Evolutionary conservation across 2,797 vertebrate genomes (phyloP).

Genomic region (Cynodonichthys magdalenae): DNA sequence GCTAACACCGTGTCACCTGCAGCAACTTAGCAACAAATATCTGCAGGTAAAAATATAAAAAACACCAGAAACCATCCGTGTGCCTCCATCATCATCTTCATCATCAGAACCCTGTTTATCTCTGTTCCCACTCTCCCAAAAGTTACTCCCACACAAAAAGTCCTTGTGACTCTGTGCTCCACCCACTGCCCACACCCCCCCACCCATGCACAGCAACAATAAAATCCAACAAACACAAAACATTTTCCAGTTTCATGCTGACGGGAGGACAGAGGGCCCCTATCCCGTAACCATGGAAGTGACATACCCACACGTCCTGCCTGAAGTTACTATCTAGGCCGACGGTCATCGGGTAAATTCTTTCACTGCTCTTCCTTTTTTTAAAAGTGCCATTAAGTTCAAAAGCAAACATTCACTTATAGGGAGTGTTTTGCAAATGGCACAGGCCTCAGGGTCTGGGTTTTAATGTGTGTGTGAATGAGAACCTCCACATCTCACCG

Average conservation of each 20-base stretch:
- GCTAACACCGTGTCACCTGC: background rate
- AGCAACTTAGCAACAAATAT: background rate
- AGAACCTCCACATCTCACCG: slow-evolving; percentile 11
- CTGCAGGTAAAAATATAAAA: background rate
- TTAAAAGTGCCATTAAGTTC: slow-evolving; percentile 55
- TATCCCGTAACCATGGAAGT: slow-evolving; percentile 83
- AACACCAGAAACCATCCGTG: slow-evolving; percentile 40
- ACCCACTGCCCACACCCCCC: slow-evolving; percentile 42
- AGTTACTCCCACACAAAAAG: slow-evolving; percentile 59
- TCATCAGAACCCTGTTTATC: slow-evolving; percentile 72
- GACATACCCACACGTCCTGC: slow-evolving; percentile 83
- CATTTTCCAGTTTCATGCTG: slow-evolving; percentile 84
- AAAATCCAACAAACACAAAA: slow-evolving; percentile 68
- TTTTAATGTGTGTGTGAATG: slow-evolving; percentile 29
- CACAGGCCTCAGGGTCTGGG: slow-evolving; percentile 45
- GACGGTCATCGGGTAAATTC: slow-evolving; percentile 78
- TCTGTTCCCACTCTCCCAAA: slow-evolving; percentile 68
- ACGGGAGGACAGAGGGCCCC: slow-evolving; percentile 80
- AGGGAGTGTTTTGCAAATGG: slow-evolving; percentile 58
- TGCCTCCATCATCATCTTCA: slow-evolving; percentile 64
- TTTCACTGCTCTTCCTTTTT: slow-evolving; percentile 69
- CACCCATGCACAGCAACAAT: slow-evolving; percentile 59
- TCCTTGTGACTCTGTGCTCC: slow-evolving; percentile 69
- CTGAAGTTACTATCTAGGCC: slow-evolving; percentile 84
- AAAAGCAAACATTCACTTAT: slow-evolving; percentile 58